Evolutionary conservation across 2,113 vertebrate genomes (phyloP).

Genomic region (Junco hyemalis): DNA sequence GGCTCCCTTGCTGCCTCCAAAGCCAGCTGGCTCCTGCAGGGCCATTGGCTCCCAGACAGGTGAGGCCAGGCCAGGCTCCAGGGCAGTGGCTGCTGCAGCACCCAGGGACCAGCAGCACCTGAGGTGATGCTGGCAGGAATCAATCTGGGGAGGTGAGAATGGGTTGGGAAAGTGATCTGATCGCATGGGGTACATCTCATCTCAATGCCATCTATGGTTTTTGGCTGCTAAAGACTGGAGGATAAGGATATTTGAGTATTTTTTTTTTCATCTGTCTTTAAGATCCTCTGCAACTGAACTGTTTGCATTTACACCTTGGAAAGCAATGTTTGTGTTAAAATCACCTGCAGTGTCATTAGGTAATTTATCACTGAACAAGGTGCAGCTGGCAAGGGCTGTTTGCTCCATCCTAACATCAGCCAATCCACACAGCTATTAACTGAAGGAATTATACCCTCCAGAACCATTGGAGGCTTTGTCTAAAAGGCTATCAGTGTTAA

Average conservation of each 20-base stretch:
- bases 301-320: not conserved
- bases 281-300: not conserved
- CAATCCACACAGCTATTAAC: not conserved
- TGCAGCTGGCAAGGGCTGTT: not conserved
- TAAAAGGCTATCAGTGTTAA: not conserved
- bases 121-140: not conserved
- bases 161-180: not conserved
- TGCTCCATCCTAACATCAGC: no score
- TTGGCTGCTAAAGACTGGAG: not conserved
- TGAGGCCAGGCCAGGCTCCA: rapidly evolving
- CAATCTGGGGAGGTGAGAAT: not conserved
- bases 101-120: not conserved
- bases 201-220: rapidly evolving
- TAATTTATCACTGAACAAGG: not conserved
- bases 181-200: rapidly evolving
- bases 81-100: not conserved
- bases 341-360: not conserved
- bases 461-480: not conserved
- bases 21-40: not conserved
- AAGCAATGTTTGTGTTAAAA: not conserved
- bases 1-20: not conserved
- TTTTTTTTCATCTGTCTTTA: not conserved
- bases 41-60: rapidly evolving
- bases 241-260: not conserved
- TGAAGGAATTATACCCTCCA: not conserved